Evolutionary conservation across 2,113 vertebrate species (phyloP).

Genomic region (Calyptommatus sinebrachiatus): DNA sequence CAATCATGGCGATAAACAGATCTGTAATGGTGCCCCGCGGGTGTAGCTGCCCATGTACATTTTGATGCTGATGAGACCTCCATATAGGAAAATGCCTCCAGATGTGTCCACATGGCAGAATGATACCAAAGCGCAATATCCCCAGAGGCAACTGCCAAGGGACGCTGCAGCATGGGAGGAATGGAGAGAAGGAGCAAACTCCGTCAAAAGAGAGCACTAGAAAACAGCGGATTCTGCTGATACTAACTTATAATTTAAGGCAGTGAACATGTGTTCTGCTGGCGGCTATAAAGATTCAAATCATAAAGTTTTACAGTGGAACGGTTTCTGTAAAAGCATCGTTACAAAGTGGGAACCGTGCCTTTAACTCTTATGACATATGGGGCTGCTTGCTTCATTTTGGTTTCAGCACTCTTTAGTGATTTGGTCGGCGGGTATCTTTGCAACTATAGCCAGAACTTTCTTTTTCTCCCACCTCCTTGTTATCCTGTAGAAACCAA

Average conservation of each 20-base stretch:
- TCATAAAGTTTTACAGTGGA: conserved; percentile 87
- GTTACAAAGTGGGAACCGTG: conserved; percentile 79
- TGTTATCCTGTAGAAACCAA: conserved; percentile 6
- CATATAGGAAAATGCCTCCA: conserved; percentile 33
- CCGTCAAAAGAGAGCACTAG: conserved; percentile 54
- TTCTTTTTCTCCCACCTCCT: conserved; percentile 16
- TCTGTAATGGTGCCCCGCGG: background rate
- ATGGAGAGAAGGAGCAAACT: conserved; percentile 13
- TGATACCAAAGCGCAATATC: background rate
- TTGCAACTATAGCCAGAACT: conserved; percentile 61
- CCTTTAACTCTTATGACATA: conserved; percentile 79
- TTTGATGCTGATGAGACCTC: conserved; percentile 13
- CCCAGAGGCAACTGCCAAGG: background rate
- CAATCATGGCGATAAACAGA: conserved; percentile 26
- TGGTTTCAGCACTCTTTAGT: conserved; percentile 68
- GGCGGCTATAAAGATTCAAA: conserved; percentile 82
- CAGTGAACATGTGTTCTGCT: conserved; percentile 81
- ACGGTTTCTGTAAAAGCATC: conserved; percentile 82
- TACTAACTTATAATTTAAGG: conserved; percentile 83
- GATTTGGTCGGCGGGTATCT: conserved; percentile 39
- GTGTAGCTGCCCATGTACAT: background rate
- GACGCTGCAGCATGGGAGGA: conserved; percentile 50
- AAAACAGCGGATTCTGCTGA: conserved; percentile 70
- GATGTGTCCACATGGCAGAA: background rate
- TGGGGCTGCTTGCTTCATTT: conserved; percentile 75